Evolutionary conservation across 2,888 invertebrate species (phyloP), one percentile per base, ranked within the genome.

Genomic region (Parnassius apollo): DNA sequence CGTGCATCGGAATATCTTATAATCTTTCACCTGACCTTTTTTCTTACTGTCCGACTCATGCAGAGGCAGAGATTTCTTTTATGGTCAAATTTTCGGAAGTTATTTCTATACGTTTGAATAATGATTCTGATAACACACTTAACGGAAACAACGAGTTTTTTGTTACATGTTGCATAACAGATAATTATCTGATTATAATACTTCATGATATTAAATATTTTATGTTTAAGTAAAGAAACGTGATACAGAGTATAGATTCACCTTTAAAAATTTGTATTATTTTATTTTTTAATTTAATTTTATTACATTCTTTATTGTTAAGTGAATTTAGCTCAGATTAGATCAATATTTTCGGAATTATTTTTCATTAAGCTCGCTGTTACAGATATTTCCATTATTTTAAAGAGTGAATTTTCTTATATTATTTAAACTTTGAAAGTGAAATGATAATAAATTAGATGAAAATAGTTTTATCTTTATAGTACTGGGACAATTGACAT

Each of bases 391-490:
- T 35, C 35, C 35, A 35, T 35, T 35, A 35, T 35, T 35, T 7
- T 4, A 35, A 35, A 35, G 35, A 44, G 52, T 9, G 51, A 59
- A 25, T 35, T 35, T 35, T 4, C 7, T 35, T 35, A 35, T 4
- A 7, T 35, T 35, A 44, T 44, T 11, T 44, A 48, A 12, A 54
- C 22, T 59, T 9, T 9, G 42, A 54, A 42, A 53, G 59, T 48
- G 54, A 54, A 45, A 42, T 49, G 60, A 53, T 54, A 49, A 48
- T 60, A 54, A 56, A 56, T 56, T 54, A 44, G 42, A 54, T 11
- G 44, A 44, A 44, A 44, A 44, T 44, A 44, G 44, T 44, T 44
- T 44, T 11, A 8, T 44, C 44, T 2, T 11, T 11, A 44, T 10
- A 44, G 44, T 11, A 9, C 10, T 44, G 1, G 7, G 35, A 35